Evolutionary conservation across 2,797 vertebrate genomes (phyloP).

Genomic region (Phataginus tricuspis): DNA sequence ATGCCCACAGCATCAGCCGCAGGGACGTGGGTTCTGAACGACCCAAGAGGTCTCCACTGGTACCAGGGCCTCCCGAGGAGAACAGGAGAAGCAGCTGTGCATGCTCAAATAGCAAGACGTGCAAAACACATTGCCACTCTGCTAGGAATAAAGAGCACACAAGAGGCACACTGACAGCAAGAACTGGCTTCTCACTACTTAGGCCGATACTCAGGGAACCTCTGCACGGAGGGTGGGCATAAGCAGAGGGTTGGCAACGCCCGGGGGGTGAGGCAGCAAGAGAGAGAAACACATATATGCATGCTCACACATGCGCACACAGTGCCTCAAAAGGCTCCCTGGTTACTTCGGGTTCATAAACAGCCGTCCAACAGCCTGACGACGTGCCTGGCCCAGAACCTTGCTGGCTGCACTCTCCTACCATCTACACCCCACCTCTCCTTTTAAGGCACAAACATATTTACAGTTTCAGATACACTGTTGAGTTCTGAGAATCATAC

Average conservation of each 20-base stretch:
- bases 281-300: neutral
- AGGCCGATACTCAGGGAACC: constrained; percentile 60
- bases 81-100: constrained; percentile 76
- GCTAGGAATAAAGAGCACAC: constrained; percentile 62
- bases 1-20: constrained; percentile 52
- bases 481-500: constrained; percentile 54
- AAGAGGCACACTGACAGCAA: constrained; percentile 64
- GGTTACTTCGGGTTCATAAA: constrained; percentile 51
- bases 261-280: neutral
- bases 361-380: constrained; percentile 47
- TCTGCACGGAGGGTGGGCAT: constrained; percentile 55
- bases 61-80: constrained; percentile 58
- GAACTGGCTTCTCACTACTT: constrained; percentile 19
- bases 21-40: neutral
- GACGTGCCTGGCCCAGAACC: constrained; percentile 66
- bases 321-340: constrained; percentile 39
- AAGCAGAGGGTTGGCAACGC: constrained; percentile 61
- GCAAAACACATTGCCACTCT: constrained; percentile 77
- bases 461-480: constrained; percentile 81
- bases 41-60: constrained; percentile 43
- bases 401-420: neutral
- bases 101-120: constrained; percentile 83
- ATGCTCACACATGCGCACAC: constrained; percentile 10
- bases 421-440: constrained; percentile 63
- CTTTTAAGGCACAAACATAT: constrained; percentile 88